Percentiles rank a stretch among this genome's conserved stretches.
phyloP scores from a whole-genome alignment of 1,140 invertebrate species.

The Scaptomyza graminum region DNA sequence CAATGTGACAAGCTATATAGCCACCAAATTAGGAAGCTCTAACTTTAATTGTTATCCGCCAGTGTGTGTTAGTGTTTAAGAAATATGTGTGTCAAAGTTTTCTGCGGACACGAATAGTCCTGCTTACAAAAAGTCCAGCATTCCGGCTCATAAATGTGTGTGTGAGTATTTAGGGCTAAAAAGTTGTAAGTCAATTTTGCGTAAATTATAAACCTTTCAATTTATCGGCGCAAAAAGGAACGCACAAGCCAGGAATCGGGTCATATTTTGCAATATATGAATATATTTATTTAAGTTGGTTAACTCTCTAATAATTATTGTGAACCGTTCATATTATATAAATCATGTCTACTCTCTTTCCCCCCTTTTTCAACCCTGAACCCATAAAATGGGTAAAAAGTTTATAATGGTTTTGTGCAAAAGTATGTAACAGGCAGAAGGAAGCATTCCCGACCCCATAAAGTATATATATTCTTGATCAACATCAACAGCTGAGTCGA shows the following conservation, averaged over 20 bases:
- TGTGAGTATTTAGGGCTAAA: background rate
- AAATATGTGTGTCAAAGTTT: too few species aligned
- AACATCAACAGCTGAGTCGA: too few species aligned
- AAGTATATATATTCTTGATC: too few species aligned
- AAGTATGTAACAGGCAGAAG: too few species aligned
- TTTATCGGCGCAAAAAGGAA: slow-evolving; percentile 54
- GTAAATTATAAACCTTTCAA: slow-evolving; percentile 73
- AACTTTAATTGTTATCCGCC: too few species aligned
- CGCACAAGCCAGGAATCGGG: background rate
- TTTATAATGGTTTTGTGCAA: too few species aligned
- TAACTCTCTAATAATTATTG: slow-evolving; percentile 6
- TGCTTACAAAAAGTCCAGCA: slow-evolving; percentile 11
- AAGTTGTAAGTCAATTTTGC: slow-evolving; percentile 70
- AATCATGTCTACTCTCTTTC: background rate
- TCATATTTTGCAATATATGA: slow-evolving; percentile 61
- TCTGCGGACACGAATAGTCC: background rate
- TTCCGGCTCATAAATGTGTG: background rate
- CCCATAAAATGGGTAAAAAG: too few species aligned
- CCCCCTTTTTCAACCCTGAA: slow-evolving; percentile 6
- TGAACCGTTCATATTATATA: background rate
- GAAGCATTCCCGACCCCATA: too few species aligned
- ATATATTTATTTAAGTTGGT: slow-evolving; percentile 62
- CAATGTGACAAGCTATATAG: too few species aligned
- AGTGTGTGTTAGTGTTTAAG: too few species aligned
- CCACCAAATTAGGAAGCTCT: too few species aligned